phyloP scores from a whole-genome alignment of 2,797 vertebrate species.

The Pseudochirops corinnae region DNA sequence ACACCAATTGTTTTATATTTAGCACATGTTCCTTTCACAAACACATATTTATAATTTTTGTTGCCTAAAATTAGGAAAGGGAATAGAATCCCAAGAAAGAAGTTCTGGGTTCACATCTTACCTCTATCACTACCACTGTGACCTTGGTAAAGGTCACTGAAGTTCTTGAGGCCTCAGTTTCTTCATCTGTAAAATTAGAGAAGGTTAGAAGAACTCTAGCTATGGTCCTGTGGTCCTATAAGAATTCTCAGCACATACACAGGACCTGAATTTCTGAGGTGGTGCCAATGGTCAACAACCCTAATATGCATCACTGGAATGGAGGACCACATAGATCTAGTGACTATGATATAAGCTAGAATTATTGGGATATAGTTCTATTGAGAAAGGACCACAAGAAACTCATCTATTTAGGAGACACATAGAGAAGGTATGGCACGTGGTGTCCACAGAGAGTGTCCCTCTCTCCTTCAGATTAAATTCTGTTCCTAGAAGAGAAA shows the following conservation, averaged over 20 bases:
- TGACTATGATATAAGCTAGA: not conserved
- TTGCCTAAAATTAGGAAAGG: slow-evolving; percentile 67
- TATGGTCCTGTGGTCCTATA: not conserved
- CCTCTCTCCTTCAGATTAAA: not conserved
- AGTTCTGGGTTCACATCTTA: slow-evolving; percentile 45
- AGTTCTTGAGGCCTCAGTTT: slow-evolving; percentile 27
- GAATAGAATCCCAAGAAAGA: slow-evolving; percentile 28
- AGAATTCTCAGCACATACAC: not conserved
- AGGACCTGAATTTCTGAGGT: not conserved
- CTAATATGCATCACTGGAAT: not conserved
- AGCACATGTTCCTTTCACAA: slow-evolving; percentile 74
- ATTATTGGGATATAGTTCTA: not conserved
- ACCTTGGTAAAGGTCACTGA: not conserved
- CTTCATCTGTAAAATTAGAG: not conserved
- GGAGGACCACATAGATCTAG: not conserved
- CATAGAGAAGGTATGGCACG: not conserved
- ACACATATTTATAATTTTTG: slow-evolving; percentile 80
- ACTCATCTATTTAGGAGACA: not conserved
- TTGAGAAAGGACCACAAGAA: not conserved
- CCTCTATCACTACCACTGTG: not conserved
- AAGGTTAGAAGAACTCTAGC: not conserved
- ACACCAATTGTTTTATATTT: slow-evolving; percentile 75
- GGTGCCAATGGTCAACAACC: not conserved
- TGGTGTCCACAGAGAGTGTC: not conserved
- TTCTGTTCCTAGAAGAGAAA: not conserved